Base-by-base conservation (phyloP, 2,888 invertebrate species). In the Eupithecia exiguata region DNA sequence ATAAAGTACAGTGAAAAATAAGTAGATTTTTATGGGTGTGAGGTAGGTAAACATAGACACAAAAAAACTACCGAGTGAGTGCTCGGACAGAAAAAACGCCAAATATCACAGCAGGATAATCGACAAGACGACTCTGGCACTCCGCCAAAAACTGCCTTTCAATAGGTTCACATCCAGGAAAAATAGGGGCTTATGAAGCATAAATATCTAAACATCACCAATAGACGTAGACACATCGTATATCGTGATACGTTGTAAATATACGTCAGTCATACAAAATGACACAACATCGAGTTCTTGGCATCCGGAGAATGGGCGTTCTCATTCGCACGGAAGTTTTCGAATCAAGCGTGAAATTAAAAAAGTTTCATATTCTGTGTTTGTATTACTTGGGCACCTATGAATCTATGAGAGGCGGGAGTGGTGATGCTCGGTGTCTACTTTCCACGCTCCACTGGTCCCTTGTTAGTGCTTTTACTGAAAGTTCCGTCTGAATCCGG, bases 311-410 rank as follows among this genome's bases (percentile, higher is more conserved):
- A n/a, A n/a, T n/a, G n/a, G 35, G 38, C 69, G 66, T 81, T 77
- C 80, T 81, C 85, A 81, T 77, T 84, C 86, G 81, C 70, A 82
- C 83, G 84, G 84, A 88, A 90, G 87, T 88, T 90, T 87, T 82
- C 86, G 89, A 89, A 90, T 91, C 89, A 88, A 91, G 90, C 92
- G 90, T 92, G 90, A 93, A 92, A 93, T 93, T 92, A 93, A 92
- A 93, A 93, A 92, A 93, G 90, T 92, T 92, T 82, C 85, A 87
- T 88, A 87, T 88, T 85, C 85, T 80, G 78, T 84, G 80, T 83
- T 74, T 79, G 77, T 81, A 77, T 79, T 82, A 80, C 82, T 82
- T 82, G 81, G 74, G 75, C 73, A 80, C 79, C 81, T 82, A 84
- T 83, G 83, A 80, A 84, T 83, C 83, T 83, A 83, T 83, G 83